phyloP scores from a whole-genome alignment of 2,797 vertebrate species.

The Sebastes aleutianus region DNA sequence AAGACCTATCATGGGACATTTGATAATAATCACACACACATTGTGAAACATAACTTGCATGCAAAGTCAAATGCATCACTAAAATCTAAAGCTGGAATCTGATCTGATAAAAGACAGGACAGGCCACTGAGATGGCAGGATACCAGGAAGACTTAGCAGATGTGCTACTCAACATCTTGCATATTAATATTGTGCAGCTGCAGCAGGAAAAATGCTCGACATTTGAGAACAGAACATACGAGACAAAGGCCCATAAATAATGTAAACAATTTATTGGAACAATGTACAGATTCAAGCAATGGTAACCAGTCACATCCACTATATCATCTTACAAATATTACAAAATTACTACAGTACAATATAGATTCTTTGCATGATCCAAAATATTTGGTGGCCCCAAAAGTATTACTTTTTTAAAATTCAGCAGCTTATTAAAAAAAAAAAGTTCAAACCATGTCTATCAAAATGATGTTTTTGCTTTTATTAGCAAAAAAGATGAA shows the following conservation, averaged over 20 bases:
- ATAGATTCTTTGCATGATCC: conserved; percentile 99
- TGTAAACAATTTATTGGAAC: conserved; percentile 99
- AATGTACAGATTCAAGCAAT: conserved; percentile 98
- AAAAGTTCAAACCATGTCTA: conserved; percentile 88
- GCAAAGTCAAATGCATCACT: neutral
- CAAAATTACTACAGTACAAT: conserved; percentile 99
- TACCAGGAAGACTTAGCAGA: neutral
- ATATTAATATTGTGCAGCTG: neutral
- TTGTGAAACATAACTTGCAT: neutral
- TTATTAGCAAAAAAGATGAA: conserved; percentile 86
- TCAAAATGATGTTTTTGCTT: conserved; percentile 90
- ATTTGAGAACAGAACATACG: conserved; percentile 1
- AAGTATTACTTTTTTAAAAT: conserved; percentile 89
- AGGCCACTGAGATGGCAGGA: too few relatives aligned
- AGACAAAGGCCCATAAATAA: conserved; percentile 70
- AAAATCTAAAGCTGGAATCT: neutral
- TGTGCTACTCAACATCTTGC: neutral
- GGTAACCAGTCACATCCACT: conserved; percentile 98
- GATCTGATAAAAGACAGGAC: neutral
- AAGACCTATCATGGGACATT: neutral
- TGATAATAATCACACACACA: neutral
- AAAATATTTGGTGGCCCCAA: conserved; percentile 99
- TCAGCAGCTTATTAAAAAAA: conserved; percentile 91
- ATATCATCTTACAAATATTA: conserved; percentile 99
- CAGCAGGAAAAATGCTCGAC: neutral